A percentile compares a stretch with the other conserved stretches of the same genome.
Evolutionary conservation across 2,113 vertebrate species (phyloP).

Genomic region (Melanerpes aurifrons): DNA sequence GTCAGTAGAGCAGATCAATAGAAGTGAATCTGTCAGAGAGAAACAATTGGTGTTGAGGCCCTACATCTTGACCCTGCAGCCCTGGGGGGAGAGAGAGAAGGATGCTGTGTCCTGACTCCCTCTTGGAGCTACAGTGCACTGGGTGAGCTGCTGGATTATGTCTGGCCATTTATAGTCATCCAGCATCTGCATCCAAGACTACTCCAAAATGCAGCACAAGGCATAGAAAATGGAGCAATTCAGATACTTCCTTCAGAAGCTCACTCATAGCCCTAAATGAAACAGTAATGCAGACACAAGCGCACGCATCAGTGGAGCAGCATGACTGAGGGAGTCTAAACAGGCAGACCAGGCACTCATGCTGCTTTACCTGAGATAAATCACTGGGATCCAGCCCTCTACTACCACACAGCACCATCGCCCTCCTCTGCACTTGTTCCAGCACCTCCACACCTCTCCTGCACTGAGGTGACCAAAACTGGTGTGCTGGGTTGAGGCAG

Average conservation of each 20-base stretch:
- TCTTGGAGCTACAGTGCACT: neutral
- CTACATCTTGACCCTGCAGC: neutral
- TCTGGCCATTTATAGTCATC: neutral
- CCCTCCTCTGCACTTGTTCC: no score
- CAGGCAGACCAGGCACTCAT: accelerated
- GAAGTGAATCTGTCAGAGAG: neutral
- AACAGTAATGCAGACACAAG: neutral
- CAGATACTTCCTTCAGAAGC: neutral
- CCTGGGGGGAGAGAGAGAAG: accelerated
- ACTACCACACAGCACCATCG: neutral
- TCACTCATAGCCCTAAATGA: neutral
- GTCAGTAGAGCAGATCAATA: neutral
- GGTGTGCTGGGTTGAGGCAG: no score
- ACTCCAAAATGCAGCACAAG: neutral
- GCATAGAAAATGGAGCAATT: neutral
- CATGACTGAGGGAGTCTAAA: neutral
- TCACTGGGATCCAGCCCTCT: neutral
- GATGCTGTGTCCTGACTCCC: neutral
- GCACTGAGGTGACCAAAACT: no score
- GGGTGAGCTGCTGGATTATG: neutral
- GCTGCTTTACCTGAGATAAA: neutral
- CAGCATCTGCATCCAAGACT: neutral
- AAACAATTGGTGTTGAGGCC: neutral
- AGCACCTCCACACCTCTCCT: no score
- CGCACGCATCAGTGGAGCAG: neutral